Conservation (phyloP, 1,140 invertebrate species). For the Atta colombica region DNA sequence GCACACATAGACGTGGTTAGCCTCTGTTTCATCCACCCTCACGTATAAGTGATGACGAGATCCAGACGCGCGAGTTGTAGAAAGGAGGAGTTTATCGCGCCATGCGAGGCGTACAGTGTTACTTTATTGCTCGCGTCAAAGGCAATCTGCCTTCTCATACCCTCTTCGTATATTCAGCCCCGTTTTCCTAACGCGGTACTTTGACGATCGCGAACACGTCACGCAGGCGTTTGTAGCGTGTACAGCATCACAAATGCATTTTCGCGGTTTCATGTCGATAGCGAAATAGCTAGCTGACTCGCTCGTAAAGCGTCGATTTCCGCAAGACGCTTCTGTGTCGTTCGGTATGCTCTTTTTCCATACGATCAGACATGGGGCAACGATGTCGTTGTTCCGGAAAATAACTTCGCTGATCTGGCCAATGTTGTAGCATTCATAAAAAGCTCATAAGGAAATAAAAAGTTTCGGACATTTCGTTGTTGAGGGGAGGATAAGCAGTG, state of each 20-base stretch:
- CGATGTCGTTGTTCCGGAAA: neutral
- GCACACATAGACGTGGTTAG: slow-evolving; percentile 37
- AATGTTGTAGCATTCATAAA: slow-evolving; percentile 45
- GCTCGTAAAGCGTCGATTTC: slow-evolving; percentile 31
- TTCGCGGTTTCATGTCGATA: slow-evolving; percentile 32
- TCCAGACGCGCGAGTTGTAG: slow-evolving; percentile 39
- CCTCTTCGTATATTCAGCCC: neutral
- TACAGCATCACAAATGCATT: slow-evolving; percentile 36
- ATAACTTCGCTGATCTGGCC: neutral
- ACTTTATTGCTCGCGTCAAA: slow-evolving; percentile 61
- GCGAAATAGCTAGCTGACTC: slow-evolving; percentile 15
- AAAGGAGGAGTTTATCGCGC: slow-evolving; percentile 27
- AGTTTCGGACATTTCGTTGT: slow-evolving; percentile 53
- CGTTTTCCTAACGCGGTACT: slow-evolving; percentile 43
- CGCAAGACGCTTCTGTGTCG: neutral
- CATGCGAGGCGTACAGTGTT: slow-evolving; percentile 27
- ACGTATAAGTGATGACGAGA: slow-evolving; percentile 36
- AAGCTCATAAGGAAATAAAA: slow-evolving; percentile 68
- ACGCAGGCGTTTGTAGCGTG: slow-evolving; percentile 24
- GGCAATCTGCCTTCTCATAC: slow-evolving; percentile 34
- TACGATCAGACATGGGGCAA: slow-evolving; percentile 2
- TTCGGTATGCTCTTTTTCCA: neutral
- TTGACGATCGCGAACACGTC: slow-evolving; percentile 41
- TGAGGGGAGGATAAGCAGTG: neutral
- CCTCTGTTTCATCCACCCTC: slow-evolving; percentile 23